Percentiles rank a stretch among this genome's conserved stretches.
phyloP scores from a whole-genome alignment of 2,113 vertebrate genomes.

The Cochlearius cochlearius region DNA sequence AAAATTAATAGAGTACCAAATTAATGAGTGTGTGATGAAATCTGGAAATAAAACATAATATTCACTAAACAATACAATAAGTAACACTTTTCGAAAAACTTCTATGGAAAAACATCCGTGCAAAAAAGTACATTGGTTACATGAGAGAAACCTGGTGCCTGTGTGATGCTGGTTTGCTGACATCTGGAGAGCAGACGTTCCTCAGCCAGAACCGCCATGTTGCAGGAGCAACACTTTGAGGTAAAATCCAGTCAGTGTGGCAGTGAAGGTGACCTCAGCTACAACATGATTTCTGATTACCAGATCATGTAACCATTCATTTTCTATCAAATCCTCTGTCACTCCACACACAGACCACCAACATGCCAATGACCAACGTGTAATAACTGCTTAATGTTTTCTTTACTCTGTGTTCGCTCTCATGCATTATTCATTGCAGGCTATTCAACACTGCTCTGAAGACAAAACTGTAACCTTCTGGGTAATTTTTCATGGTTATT shows the following conservation, averaged over 20 bases:
- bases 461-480: background rate
- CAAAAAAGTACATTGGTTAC: background rate
- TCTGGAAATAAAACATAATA: background rate
- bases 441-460: background rate
- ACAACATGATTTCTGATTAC: background rate
- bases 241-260: background rate
- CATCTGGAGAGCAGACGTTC: background rate
- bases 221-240: background rate
- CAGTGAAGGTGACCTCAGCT: background rate
- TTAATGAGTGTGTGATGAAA: background rate
- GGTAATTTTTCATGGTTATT: background rate
- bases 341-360: background rate
- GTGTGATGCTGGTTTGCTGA: background rate
- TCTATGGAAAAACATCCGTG: background rate
- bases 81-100: background rate
- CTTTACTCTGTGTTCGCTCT: background rate
- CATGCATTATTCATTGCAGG: background rate
- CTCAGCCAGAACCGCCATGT: background rate
- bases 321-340: background rate
- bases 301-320: background rate
- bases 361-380: background rate
- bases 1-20: background rate
- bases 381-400: background rate
- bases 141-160: background rate
- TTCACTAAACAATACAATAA: background rate